Base-by-base conservation (phyloP, 2,797 vertebrate species). In the Pempheris klunzingeri region DNA sequence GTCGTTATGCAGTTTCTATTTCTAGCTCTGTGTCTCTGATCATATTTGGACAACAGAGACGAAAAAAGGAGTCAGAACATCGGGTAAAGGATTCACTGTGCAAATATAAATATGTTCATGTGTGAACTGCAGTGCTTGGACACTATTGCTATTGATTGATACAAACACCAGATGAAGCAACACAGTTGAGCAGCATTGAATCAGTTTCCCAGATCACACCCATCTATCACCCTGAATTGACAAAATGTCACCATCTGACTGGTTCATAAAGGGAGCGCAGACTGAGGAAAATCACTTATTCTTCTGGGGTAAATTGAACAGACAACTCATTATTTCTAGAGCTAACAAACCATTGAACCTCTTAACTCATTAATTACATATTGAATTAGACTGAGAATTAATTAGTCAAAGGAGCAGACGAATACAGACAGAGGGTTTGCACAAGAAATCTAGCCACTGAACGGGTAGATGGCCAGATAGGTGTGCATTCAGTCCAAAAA, bases 351-450 rank as follows among this genome's bases (percentile, higher is more conserved):
- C 60, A 78, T 46, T 64, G 55, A 82, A 70, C 54, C n/a, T 46
- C 75, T 83, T 70, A 71, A 61, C 55, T 83, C 52, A 74, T 86
- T 90, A 77, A 85, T 90, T 84, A 75, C 60, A 82, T 53, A 73
- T 77, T 53, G 43, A 85, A 79, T 87, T 84, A 82, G 54, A 65
- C 43, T 65, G 53, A 54, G 68, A 84, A 83, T 77, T 1, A 82
- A 84, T 82, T 75, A 75, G 57, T 77, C 61, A 67, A 20, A 77
- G 47, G 20, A 66, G n/a, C 52, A n/a, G 24, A 18, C 22, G 22
- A 69, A 60, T 44, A 81, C 5, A 62, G 57, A 39, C 17, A 32
- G 30, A 57, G 49, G 68, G 36, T 64, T 72, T 59, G 34, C 32
- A 46, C 2, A 39, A 82, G 38, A 63, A 50, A 57, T 62, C 4